Evolutionary conservation across 2,888 invertebrate genomes (phyloP).

Genomic region (Unio delphinus): DNA sequence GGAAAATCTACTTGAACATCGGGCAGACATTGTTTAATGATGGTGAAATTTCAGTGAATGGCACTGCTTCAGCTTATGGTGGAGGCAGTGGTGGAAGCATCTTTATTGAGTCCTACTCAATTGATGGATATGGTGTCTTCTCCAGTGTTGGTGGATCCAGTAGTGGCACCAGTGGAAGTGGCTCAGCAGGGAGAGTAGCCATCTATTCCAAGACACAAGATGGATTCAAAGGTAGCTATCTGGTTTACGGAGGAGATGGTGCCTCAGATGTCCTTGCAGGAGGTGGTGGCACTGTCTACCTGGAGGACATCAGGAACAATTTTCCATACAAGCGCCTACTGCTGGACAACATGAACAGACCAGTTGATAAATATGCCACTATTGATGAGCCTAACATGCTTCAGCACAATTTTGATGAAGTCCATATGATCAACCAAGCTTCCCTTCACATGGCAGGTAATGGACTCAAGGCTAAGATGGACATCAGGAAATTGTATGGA

Average conservation of each 20-base stretch:
- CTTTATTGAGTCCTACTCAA: constrained; percentile 32
- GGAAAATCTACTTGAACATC: constrained; percentile 42
- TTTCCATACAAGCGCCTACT: constrained; percentile 37
- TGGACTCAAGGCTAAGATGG: constrained; percentile 22
- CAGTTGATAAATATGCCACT: constrained; percentile 46
- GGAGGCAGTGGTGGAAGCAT: constrained; percentile 62
- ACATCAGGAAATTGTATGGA: constrained; percentile 36
- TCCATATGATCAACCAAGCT: constrained; percentile 46
- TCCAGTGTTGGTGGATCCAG: constrained; percentile 45
- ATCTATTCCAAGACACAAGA: constrained; percentile 33
- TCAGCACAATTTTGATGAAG: constrained; percentile 47
- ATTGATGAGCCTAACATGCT: constrained; percentile 37
- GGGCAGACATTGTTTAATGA: constrained; percentile 49
- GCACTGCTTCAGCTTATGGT: constrained; percentile 36
- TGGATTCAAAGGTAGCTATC: constrained; percentile 41
- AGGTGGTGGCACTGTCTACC: constrained; percentile 53
- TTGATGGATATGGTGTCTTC: constrained; percentile 53
- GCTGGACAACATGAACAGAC: constrained; percentile 44
- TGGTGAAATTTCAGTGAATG: constrained; percentile 51
- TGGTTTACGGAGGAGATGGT: constrained; percentile 43
- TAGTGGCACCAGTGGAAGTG: constrained; percentile 36
- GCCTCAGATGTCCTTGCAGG: constrained; percentile 26
- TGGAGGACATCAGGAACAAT: constrained; percentile 41
- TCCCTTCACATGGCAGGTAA: constrained; percentile 42
- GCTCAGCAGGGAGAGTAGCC: constrained; percentile 52